Conservation (phyloP, 2,113 vertebrate species). For the Ariopsis seemanni region DNA sequence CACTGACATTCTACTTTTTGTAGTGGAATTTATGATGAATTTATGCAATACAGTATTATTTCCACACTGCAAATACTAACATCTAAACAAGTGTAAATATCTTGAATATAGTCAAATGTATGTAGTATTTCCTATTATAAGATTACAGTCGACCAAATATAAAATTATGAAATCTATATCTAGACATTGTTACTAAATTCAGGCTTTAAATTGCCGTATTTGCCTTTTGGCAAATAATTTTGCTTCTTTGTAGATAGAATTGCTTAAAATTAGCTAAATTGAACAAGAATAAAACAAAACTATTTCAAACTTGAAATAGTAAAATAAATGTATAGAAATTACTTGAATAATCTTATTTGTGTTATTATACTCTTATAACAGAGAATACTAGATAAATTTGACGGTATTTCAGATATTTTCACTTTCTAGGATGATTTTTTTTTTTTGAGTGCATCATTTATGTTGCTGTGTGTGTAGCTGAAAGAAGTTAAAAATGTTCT, state of each 20-base stretch:
- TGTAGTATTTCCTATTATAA: neutral
- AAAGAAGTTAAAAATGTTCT: neutral
- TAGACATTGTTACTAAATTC: neutral
- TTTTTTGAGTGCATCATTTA: neutral
- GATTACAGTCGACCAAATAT: neutral
- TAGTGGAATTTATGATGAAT: neutral
- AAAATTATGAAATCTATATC: neutral
- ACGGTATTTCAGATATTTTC: neutral
- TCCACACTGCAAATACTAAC: neutral
- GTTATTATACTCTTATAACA: neutral
- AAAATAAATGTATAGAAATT: neutral
- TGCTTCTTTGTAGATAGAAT: neutral
- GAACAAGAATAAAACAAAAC: neutral
- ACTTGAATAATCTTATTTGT: neutral
- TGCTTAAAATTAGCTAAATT: neutral
- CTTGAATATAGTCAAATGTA: neutral
- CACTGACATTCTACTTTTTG: neutral
- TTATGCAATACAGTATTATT: neutral
- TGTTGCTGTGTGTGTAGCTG: neutral
- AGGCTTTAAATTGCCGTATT: neutral
- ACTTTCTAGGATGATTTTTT: neutral
- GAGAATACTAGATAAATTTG: neutral
- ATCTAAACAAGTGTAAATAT: neutral
- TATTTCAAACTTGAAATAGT: neutral
- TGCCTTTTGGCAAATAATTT: neutral